Base-by-base conservation (phyloP, 2,113 vertebrate species). In the Hystrix cristata region DNA sequence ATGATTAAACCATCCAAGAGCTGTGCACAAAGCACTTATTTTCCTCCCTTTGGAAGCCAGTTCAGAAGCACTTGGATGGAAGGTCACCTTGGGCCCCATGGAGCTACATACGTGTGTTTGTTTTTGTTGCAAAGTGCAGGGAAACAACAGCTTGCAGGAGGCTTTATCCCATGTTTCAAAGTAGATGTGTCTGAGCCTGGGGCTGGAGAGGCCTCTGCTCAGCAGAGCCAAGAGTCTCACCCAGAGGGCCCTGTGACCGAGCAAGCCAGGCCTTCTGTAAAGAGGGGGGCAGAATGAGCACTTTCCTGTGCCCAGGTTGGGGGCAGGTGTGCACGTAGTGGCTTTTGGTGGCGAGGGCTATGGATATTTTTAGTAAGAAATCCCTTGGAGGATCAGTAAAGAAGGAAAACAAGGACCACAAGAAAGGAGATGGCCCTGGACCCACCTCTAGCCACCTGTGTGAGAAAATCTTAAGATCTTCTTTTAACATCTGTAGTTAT, bases 31-130 rank as follows among this genome's bases (percentile, higher is more conserved):
- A 38, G 76, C 64, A 60, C 8, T 87, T 87, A n/a, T 90, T 95
- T 95, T 85, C 69, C 65, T 74, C 79, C 79, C 87, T 97, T 81
- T 95, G 97, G 97, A 96, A 93, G 84, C 90, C 87, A 95, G 76
- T 87, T 90, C 71, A 25, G 88, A 97, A 91, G 90, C 46, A 34
- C 65, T 80, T 64, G 83, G 83, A 60, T 79, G 80, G 79, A 89
- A 93, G 90, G 90, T 87, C 90, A 93, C 91, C 65, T 53, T 72
- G 91, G 96, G 59, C 85, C 57, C 59, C 29, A 18, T 19, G 64
- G 57, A 62, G 80, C 57, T 87, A 51, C 0, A 0, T 72, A 16
- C 21, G 25, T 74, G 25, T 18, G 23, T 87, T 90, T 96, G 65
- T 34, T 93, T 82, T 72, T 51, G 51, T 59, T 80, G 80, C 55